Evolutionary conservation across 2,113 vertebrate species (phyloP), one percentile per base, ranked within the genome.

Genomic region (Crotalus viridis): DNA sequence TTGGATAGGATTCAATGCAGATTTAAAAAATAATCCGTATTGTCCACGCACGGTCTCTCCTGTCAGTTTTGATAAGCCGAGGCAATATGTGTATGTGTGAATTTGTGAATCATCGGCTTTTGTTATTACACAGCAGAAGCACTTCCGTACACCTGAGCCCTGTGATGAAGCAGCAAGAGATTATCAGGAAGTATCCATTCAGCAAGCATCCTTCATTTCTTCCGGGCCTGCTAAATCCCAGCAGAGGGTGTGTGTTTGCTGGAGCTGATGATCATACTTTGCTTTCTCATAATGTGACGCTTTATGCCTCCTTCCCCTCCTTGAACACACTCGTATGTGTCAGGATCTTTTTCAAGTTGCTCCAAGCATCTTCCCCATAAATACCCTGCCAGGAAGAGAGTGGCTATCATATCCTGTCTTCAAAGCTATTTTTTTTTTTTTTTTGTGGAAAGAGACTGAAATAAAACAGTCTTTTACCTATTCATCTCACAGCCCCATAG

Each of bases 221-320:
- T 94, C 92, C 89, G 93, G 89, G 90, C 94, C 93, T 90, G 28
- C 95, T 93, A 95, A 95, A 94, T 95, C 94, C 96, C 92, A 96
- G 93, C 95, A 95, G 94, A 94, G 91, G 43, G 94, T 69, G 0
- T 69, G 1, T n/a, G 88, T 94, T 96, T 95, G 93, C 92, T 94
- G 93, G 39, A 39, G 0, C 87, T 26, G 91, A 92, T 94, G 91
- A 95, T 87, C 93, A 94, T 96, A 96, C 97, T 97, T 97, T 95
- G 96, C 95, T 96, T 97, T 96, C 93, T 96, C 95, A 96, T 93
- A 94, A 92, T 94, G 89, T 96, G 95, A 96, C 95, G 94, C 94
- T 96, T 97, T 96, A 93, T 94, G 56, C 56, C 92, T 93, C 92
- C 88, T 90, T 93, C 88, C 88, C 96, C 96, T 64, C 94, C 94